Evolutionary conservation across 2,888 invertebrate genomes (phyloP).

Genomic region (Magallana nippona): DNA sequence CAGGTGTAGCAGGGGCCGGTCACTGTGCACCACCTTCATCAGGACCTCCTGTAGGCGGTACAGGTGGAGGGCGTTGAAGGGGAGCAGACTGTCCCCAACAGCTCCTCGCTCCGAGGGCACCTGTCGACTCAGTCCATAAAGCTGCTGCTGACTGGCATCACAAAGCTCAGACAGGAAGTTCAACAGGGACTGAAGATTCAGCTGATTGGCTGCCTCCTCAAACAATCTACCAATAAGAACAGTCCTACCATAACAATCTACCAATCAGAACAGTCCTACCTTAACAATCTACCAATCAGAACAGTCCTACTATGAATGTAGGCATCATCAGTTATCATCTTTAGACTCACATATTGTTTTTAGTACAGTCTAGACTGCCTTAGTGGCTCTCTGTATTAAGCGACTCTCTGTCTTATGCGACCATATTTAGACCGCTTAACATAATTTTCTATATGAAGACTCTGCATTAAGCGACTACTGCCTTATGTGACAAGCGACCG

Average conservation of each 20-base stretch:
- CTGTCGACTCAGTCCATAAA: constrained; percentile 78
- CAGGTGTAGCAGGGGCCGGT: constrained; percentile 92
- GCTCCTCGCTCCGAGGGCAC: constrained; percentile 60
- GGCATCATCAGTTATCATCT: no score
- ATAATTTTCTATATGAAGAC: no score
- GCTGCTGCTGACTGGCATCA: constrained; percentile 90
- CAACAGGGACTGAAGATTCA: constrained; percentile 91
- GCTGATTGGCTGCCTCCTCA: constrained; percentile 91
- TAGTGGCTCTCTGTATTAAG: no score
- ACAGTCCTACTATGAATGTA: constrained; percentile 86
- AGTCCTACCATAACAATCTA: constrained; percentile 89
- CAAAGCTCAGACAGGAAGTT: constrained; percentile 91
- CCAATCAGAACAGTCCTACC: constrained; percentile 83
- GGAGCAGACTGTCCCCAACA: constrained; percentile 59
- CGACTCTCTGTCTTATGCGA: no score
- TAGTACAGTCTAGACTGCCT: no score
- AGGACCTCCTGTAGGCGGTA: constrained; percentile 94
- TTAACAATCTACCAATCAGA: constrained; percentile 85
- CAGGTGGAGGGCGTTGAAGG: constrained; percentile 82
- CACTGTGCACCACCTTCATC: constrained; percentile 91
- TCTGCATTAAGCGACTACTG: no score
- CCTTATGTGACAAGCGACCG: no score
- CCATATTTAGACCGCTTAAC: no score
- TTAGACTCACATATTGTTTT: no score
- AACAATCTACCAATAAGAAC: constrained; percentile 84